Evolutionary conservation across 2,888 invertebrate species (phyloP).

Genomic region (Sarcophaga rosellei): DNA sequence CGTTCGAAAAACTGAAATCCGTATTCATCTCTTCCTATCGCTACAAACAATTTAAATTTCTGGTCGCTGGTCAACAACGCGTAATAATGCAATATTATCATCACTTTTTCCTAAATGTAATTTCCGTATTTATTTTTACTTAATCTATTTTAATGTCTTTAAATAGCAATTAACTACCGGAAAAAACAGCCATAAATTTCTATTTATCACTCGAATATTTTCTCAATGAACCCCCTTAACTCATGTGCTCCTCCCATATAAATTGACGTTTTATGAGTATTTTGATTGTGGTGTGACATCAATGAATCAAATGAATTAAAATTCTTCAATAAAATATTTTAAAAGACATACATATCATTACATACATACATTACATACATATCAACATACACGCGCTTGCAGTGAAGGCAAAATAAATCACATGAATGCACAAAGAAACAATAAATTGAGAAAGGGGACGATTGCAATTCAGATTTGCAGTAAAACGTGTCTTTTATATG

Average conservation of each 20-base stretch:
- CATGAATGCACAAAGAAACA: conserved; percentile 30
- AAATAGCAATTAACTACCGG: background rate
- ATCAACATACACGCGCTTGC: background rate
- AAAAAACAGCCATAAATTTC: conserved; percentile 21
- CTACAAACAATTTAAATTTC: too few relatives aligned
- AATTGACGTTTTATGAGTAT: conserved; percentile 13
- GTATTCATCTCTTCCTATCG: too few relatives aligned
- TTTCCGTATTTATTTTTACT: conserved; percentile 2
- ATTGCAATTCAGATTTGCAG: conserved; percentile 5
- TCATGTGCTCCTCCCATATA: background rate
- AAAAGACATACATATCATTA: too few relatives aligned
- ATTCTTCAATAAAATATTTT: background rate
- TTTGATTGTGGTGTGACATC: conserved; percentile 39
- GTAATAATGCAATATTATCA: background rate
- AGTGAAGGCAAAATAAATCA: conserved; percentile 22
- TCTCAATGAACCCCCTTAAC: conserved; percentile 4
- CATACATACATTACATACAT: background rate
- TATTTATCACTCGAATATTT: conserved; percentile 13
- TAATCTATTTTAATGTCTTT: background rate
- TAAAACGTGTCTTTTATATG: conserved; percentile 37
- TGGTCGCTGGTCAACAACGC: too few relatives aligned
- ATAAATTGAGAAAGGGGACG: conserved; percentile 17
- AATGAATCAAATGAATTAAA: conserved; percentile 56
- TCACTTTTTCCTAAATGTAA: background rate
- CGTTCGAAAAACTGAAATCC: too few relatives aligned